phyloP scores from a whole-genome alignment of 53 echinoderm and acorn worm genomes.

The Crossaster papposus region DNA sequence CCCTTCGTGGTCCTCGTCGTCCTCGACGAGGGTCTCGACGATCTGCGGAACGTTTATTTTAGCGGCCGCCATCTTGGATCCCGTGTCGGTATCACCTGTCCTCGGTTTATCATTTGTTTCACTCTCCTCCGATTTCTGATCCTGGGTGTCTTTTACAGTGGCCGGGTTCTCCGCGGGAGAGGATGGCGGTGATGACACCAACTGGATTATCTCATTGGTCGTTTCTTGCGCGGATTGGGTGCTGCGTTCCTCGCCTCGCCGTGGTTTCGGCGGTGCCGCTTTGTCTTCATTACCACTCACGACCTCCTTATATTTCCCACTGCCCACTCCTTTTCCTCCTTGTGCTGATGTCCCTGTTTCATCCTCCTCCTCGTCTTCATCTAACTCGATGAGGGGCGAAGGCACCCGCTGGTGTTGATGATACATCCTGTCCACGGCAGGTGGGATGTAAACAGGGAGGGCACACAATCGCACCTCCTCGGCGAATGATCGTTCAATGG shows the following conservation, averaged over 20 bases:
- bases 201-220: slow-evolving; percentile 42
- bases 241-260: slow-evolving; percentile 48
- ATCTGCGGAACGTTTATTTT: slow-evolving; percentile 45
- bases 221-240: slow-evolving; percentile 14
- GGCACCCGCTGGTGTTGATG: slow-evolving; percentile 53
- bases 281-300: slow-evolving; percentile 49
- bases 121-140: slow-evolving; percentile 1
- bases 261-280: slow-evolving; percentile 55
- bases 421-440: slow-evolving; percentile 54
- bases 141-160: background rate
- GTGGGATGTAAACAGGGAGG: slow-evolving; percentile 59
- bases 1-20: slow-evolving; percentile 40
- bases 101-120: slow-evolving; percentile 16
- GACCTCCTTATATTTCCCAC: slow-evolving; percentile 29
- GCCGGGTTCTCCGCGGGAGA: slow-evolving; percentile 29
- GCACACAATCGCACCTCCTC: slow-evolving; percentile 64
- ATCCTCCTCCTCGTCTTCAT: slow-evolving; percentile 58
- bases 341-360: background rate
- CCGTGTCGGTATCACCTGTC: slow-evolving; percentile 35
- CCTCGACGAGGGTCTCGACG: slow-evolving; percentile 40
- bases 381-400: slow-evolving; percentile 58
- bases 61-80: slow-evolving; percentile 62
- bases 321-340: background rate
- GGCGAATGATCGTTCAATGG: slow-evolving; percentile 58
- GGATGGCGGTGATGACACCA: slow-evolving; percentile 15